Evolutionary conservation across 1,140 invertebrate genomes (phyloP), one percentile per base, ranked within the genome.

Genomic region (Sycobia sp.): DNA sequence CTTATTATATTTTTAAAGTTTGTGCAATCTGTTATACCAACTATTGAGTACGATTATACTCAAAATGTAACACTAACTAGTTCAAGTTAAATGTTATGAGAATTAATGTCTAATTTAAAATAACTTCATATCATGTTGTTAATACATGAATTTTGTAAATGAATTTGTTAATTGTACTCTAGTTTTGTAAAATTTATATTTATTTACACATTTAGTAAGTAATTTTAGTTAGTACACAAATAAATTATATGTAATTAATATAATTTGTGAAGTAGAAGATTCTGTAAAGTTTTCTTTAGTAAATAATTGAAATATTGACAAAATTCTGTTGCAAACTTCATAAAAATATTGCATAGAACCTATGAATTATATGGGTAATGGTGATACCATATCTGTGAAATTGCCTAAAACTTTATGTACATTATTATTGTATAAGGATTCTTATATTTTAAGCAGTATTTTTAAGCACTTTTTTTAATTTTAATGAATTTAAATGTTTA

Each of bases 1-100:
- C 87, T 99, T 38, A 97, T 99, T 72, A 95, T 99, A 74, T 99
- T 99, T 82, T 86, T 99, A n/a, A 99, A 99, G 85, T 99, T 99
- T 83, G 95, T 99, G 69, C 94, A 97, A 82, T 96, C 96, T 43
- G 95, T 99, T 67, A 99, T 99, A 82, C 98, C 98, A 51, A 99
- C 98, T 13, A 96, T 99, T 73, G 97, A 99, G 83, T 99, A 99
- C 79, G 98, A 99, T 85, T 99, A 95, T 82, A 99, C 97, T 39
- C 93, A 97, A 82, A 97, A 98, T 82, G 96, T 99, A 78, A 89
- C 91, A 69, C 89, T 98, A 81, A 92, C 85, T 67, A 75, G 74
- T 54, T 72, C 74, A 66, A 70, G 77, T 57, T 78, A 79, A 78
- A 46, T 51, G 29, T 49, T 14, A 13, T 5, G 13, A 20, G 14